Percentiles rank a stretch among this genome's conserved stretches.
These are phyloP conservation scores for Apteryx owenii DNA, from an alignment of 2,113 vertebrate genomes.

Conservation along the genomic window DNA sequence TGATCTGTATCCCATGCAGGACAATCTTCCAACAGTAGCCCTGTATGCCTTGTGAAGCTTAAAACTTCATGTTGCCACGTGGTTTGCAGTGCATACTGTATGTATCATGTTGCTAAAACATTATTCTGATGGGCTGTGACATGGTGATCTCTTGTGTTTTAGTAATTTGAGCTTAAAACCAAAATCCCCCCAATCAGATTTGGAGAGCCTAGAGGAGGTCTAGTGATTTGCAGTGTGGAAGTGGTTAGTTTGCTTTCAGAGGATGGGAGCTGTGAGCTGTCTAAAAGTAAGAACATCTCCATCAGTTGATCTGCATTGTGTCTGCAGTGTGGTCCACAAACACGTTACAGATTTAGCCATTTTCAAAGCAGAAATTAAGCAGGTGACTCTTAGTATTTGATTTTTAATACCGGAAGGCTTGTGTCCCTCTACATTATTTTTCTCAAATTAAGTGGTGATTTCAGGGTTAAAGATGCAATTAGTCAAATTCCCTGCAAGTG, in stretches of 20 bases:
- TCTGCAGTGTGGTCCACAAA: background rate
- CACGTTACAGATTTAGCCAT: background rate
- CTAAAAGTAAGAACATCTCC: background rate
- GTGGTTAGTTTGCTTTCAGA: background rate
- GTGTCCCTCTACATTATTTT: background rate
- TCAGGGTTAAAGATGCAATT: background rate
- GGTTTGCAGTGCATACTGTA: background rate
- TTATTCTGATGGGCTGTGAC: background rate
- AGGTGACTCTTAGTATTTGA: background rate
- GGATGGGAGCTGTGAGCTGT: background rate
- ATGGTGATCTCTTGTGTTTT: fast-evolving
- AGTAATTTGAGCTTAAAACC: background rate
- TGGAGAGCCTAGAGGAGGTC: background rate
- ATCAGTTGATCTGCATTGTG: background rate
- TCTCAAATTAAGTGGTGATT: background rate
- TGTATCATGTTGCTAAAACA: background rate
- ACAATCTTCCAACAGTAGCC: background rate
- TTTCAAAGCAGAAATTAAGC: background rate
- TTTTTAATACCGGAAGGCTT: background rate
- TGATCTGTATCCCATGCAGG: background rate
- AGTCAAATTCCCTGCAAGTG: background rate
- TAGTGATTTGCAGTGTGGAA: background rate
- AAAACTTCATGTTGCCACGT: background rate
- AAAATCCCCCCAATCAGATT: fast-evolving
- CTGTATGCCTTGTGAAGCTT: background rate